These are phyloP conservation scores for Bradypodion pumilum DNA, from an alignment of 2,797 vertebrate species.

Conservation along the genomic window DNA sequence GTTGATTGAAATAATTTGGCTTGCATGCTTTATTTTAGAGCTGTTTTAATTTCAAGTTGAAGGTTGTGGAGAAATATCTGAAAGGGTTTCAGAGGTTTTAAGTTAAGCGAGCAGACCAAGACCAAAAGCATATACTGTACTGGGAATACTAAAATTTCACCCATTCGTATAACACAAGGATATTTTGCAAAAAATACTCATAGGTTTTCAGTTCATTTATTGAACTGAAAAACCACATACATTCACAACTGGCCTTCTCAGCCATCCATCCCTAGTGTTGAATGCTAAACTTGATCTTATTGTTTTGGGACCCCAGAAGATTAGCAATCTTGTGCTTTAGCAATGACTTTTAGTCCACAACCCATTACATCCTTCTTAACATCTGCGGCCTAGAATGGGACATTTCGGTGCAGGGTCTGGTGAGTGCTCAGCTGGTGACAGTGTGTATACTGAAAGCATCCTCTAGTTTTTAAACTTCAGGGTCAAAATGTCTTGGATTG, in stretches of 20 bases:
- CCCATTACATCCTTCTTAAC: not conserved
- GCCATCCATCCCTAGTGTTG: not conserved
- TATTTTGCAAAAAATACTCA: not conserved
- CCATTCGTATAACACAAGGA: not conserved
- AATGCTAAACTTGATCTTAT: not conserved
- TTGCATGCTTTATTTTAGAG: not conserved
- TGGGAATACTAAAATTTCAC: not conserved
- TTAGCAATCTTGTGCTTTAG: not conserved
- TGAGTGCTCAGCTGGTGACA: not conserved
- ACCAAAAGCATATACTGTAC: not conserved
- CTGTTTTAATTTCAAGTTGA: not conserved
- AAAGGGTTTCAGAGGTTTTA: not conserved
- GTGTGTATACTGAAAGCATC: too few relatives aligned
- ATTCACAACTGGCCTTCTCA: not conserved
- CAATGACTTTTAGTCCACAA: not conserved
- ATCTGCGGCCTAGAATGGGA: not conserved
- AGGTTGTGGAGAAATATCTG: not conserved
- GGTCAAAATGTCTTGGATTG: not conserved
- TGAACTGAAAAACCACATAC: not conserved
- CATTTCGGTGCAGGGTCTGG: not conserved
- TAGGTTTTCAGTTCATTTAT: not conserved
- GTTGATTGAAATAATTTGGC: not conserved
- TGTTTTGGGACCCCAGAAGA: not conserved
- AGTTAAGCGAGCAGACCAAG: not conserved
- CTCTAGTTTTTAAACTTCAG: not conserved